phyloP scores from a whole-genome alignment of 2,888 invertebrate genomes.

The Cheilosia scutellata region DNA sequence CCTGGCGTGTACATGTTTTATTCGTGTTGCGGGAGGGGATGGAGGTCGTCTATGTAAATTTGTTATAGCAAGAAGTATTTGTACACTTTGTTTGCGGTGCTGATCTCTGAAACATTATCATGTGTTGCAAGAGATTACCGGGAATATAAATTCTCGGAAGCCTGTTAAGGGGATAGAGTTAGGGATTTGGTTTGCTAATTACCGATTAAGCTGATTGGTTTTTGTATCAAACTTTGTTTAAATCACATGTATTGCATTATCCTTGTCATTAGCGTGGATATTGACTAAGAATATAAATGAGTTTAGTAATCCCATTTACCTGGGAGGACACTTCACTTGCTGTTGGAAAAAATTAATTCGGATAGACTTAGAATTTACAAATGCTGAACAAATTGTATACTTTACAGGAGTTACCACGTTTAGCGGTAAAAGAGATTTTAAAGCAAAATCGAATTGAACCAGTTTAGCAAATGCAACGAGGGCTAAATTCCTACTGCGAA shows the following conservation, averaged over 20 bases:
- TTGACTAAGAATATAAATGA: neutral
- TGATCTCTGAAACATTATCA: slow-evolving; percentile 14
- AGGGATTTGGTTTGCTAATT: slow-evolving; percentile 11
- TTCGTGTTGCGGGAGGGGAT: neutral
- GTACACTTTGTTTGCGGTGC: neutral
- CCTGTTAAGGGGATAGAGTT: neutral
- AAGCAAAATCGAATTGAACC: too few species aligned
- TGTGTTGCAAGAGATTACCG: neutral
- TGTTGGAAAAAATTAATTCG: too few species aligned
- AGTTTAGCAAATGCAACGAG: too few species aligned
- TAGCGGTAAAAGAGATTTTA: too few species aligned
- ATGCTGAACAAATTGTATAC: too few species aligned
- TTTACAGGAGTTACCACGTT: too few species aligned
- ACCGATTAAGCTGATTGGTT: slow-evolving; percentile 4
- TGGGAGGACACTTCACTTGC: too few species aligned
- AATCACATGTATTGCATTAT: neutral
- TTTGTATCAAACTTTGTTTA: neutral
- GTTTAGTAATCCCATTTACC: too few species aligned
- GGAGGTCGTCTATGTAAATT: slow-evolving; percentile 18
- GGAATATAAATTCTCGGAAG: neutral
- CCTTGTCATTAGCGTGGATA: too few species aligned
- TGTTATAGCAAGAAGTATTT: slow-evolving; percentile 2
- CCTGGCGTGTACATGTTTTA: slow-evolving; percentile 5
- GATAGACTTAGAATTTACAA: too few species aligned
- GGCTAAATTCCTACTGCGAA: too few species aligned